A percentile compares a stretch with the other conserved stretches of the same genome.
Evolutionary conservation across 1,140 invertebrate genomes (phyloP).

Genomic region (Epicauta chinensis): DNA sequence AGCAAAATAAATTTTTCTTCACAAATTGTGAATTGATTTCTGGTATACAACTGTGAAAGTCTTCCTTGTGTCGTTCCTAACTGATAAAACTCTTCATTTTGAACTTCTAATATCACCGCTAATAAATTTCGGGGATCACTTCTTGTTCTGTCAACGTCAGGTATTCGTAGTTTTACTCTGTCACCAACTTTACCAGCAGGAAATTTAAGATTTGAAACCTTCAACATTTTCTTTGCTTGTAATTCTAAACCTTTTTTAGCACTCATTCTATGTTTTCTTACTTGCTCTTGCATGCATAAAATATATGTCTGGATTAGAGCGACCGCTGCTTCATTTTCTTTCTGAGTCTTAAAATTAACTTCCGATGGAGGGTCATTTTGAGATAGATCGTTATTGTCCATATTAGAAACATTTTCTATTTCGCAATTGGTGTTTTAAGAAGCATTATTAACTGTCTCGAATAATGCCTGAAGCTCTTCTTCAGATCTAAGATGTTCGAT

Average conservation of each 20-base stretch:
- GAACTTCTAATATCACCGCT: slow-evolving; percentile 8
- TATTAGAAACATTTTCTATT: background rate
- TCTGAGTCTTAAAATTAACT: slow-evolving; percentile 1
- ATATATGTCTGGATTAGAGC: background rate
- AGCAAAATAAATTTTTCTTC: slow-evolving; percentile 1
- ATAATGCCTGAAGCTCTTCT: slow-evolving; percentile 4
- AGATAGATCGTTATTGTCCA: background rate
- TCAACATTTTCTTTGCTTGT: slow-evolving; percentile 8
- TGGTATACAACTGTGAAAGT: slow-evolving; percentile 13
- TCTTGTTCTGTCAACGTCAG: slow-evolving; percentile 19
- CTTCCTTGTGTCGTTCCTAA: slow-evolving; percentile 14
- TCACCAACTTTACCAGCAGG: slow-evolving; percentile 19
- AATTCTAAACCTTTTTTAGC: slow-evolving; percentile 6
- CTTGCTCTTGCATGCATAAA: background rate
- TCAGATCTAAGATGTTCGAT: slow-evolving; percentile 10
- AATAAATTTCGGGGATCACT: slow-evolving; percentile 19
- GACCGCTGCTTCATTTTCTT: background rate
- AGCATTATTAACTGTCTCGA: slow-evolving; percentile 6
- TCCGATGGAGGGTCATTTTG: background rate
- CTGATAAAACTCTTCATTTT: slow-evolving; percentile 13
- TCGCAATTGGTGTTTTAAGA: background rate
- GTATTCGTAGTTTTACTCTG: slow-evolving; percentile 18
- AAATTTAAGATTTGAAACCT: slow-evolving; percentile 15
- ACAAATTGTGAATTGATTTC: slow-evolving; percentile 15
- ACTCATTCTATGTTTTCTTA: slow-evolving; percentile 1